Base-by-base conservation (phyloP, 2,797 vertebrate genomes). In the Linurgus olivaceus region DNA sequence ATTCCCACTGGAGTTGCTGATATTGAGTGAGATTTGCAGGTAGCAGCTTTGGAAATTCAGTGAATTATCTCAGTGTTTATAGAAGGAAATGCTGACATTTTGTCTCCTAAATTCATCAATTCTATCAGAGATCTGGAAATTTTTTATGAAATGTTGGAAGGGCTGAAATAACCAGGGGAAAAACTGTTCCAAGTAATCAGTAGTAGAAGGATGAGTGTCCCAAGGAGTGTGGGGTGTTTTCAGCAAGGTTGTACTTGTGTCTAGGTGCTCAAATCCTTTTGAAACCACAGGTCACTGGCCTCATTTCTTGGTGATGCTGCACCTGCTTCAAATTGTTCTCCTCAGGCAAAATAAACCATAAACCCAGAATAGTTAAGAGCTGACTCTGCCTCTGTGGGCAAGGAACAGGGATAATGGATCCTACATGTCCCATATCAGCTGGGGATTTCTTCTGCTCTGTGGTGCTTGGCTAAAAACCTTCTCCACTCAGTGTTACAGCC, bases 311-410 rank as follows among this genome's bases (percentile, higher is more conserved):
- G 28, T 48, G 72, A 35, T 72, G 33, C 72, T 88, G 78, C 66
- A 92, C 31, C 81, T 91, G 65, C 68, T 88, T 83, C 80, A 78
- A 83, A 88, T 77, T 57, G 47, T 47, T 89, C 58, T 96, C 71
- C 75, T 77, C 35, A 8, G 55, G 61, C 68, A 88, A 85, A 91
- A 76, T 25, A 23, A 23, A 54, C 87, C 29, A 37, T 55, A 80
- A 93, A 86, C 6, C n/a, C 8, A 65, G 54, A 73, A 37, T 1
- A 65, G n/a, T 35, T 82, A 66, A 68, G 75, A 92, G 66, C 52
- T 80, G 71, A 47, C 9, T 67, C 28, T 85, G 65, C 31, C 50
- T 87, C 45, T 79, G 28, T 50, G 38, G 61, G 23, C 23, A 51
- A 44, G 75, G 48, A 89, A 73, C 25, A 6, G 3, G 6, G 52